These are phyloP conservation scores for Periophthalmus modestus DNA, from an alignment of 2,113 vertebrate genomes.

Conservation along the genomic window DNA sequence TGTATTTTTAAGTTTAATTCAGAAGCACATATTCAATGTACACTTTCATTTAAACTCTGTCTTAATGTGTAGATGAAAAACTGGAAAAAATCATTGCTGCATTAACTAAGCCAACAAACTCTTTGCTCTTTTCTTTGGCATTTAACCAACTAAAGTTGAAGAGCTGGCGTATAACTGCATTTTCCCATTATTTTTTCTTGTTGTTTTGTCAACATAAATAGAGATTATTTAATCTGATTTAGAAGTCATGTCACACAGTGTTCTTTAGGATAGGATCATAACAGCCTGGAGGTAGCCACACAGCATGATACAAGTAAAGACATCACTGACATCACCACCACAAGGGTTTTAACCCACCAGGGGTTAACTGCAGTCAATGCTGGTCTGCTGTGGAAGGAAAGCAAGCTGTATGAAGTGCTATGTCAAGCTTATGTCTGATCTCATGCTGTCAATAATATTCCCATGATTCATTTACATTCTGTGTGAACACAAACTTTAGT, in stretches of 20 bases:
- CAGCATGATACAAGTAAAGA: slow-evolving; percentile 2
- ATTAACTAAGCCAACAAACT: neutral
- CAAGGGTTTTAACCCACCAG: neutral
- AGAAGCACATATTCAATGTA: neutral
- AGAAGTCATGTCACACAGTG: neutral
- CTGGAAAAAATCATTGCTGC: neutral
- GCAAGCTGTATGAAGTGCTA: neutral
- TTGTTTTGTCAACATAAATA: neutral
- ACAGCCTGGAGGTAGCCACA: neutral
- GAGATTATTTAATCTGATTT: neutral
- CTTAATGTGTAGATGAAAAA: neutral
- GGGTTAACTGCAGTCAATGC: neutral
- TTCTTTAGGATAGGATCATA: neutral
- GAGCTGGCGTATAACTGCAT: too few species aligned
- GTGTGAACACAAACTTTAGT: neutral
- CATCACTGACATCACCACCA: slow-evolving; percentile 2
- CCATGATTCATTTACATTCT: neutral
- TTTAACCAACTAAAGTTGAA: too few species aligned
- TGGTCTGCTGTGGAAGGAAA: neutral
- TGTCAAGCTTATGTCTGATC: neutral
- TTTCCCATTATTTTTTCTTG: too few species aligned
- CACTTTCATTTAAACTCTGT: too few species aligned
- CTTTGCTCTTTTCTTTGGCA: neutral
- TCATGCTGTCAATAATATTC: neutral
- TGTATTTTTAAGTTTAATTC: neutral